phyloP scores from a whole-genome alignment of 2,113 vertebrate genomes.

The Oncorhynchus mykiss region DNA sequence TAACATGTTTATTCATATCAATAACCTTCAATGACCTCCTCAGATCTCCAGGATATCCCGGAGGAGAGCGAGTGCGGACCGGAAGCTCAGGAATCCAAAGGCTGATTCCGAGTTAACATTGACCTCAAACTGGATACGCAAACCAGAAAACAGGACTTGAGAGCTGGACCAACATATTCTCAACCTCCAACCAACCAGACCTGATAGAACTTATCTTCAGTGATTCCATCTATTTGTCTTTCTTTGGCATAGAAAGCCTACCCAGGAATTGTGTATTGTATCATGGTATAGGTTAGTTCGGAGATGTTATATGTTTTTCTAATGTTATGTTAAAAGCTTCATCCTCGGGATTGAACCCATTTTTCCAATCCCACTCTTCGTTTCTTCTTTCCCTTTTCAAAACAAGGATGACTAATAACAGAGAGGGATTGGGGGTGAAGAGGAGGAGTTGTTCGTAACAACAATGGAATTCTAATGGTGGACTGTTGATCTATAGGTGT shows the following conservation, averaged over 20 bases:
- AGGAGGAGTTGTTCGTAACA: neutral
- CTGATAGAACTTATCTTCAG: neutral
- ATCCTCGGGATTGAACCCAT: neutral
- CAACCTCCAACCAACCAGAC: conserved; percentile 10
- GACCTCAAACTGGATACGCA: neutral
- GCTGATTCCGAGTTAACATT: conserved; percentile 3
- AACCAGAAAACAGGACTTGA: conserved; percentile 13
- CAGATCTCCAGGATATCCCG: conserved; percentile 92
- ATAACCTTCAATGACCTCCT: neutral
- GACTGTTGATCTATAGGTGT: neutral
- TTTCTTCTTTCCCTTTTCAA: neutral
- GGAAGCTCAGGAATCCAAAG: conserved; percentile 66
- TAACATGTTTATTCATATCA: neutral
- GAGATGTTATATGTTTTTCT: conserved; percentile 8
- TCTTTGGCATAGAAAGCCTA: conserved; percentile 19
- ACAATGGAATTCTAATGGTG: neutral
- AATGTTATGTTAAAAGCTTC: neutral
- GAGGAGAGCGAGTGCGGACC: conserved; percentile 84
- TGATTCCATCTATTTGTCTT: conserved; percentile 14
- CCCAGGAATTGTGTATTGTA: conserved; percentile 19
- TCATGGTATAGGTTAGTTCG: conserved; percentile 22
- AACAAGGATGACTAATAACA: neutral
- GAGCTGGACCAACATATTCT: conserved; percentile 12
- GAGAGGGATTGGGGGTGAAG: neutral
- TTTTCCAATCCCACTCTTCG: neutral